A percentile compares a stretch with the other conserved stretches of the same genome.
phyloP scores from a whole-genome alignment of 1,140 invertebrate species.

The Drosophila tsacasi region DNA sequence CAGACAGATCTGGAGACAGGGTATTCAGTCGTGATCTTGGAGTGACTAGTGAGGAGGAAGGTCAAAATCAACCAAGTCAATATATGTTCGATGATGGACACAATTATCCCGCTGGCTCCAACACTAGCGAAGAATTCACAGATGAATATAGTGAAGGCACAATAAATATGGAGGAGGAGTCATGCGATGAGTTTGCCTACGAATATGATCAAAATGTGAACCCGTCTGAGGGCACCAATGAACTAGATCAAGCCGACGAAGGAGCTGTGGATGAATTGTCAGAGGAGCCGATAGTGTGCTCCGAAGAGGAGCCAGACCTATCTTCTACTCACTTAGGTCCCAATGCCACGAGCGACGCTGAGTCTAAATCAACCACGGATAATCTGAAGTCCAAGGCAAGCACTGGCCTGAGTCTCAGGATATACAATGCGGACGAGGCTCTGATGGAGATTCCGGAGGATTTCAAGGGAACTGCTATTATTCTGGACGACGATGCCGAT shows the following conservation, averaged over 20 bases:
- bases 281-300: no score
- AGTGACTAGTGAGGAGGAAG: neutral
- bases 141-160: neutral
- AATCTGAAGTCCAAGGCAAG: neutral
- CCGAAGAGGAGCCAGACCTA: neutral
- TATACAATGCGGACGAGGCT: conserved; percentile 39
- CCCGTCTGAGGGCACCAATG: neutral
- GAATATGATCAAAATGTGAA: neutral
- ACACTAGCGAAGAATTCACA: neutral
- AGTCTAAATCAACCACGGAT: neutral
- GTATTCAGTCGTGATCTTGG: no score
- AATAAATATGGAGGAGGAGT: neutral
- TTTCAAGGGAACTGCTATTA: conserved; percentile 15
- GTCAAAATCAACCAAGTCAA: neutral
- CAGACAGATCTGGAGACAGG: neutral
- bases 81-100: neutral
- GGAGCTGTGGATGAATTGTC: neutral
- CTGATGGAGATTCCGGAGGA: conserved; percentile 22
- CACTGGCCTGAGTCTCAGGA: conserved; percentile 17
- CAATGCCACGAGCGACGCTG: neutral
- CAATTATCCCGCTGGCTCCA: neutral
- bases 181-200: neutral
- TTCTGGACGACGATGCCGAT: conserved; percentile 44
- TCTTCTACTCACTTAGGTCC: neutral
- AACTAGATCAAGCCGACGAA: neutral